phyloP scores from a whole-genome alignment of 2,797 vertebrate species.

The Myotis daubentonii region DNA sequence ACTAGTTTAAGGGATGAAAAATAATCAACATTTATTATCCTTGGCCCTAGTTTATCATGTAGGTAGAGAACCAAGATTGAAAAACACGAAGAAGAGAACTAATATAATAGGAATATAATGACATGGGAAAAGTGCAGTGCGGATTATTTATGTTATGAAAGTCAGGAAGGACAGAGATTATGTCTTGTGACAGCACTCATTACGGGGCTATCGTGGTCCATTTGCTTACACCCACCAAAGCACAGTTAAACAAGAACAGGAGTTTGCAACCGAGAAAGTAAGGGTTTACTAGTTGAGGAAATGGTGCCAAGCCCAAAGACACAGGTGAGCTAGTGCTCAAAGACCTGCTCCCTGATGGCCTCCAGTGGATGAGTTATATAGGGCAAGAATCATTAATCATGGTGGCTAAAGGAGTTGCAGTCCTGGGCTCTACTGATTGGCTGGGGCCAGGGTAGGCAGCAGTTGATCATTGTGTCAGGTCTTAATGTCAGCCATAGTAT shows the following conservation, averaged over 20 bases:
- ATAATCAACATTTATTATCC: background rate
- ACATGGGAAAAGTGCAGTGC: background rate
- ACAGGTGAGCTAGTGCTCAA: background rate
- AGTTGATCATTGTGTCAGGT: background rate
- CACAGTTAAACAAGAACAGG: background rate
- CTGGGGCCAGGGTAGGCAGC: background rate
- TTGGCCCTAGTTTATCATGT: background rate
- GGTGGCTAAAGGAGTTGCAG: background rate
- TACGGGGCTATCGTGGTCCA: fast-evolving
- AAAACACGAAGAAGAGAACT: background rate
- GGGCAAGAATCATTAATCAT: background rate
- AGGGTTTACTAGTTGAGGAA: background rate
- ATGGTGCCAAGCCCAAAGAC: background rate
- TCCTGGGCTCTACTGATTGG: background rate
- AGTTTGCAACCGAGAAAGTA: background rate
- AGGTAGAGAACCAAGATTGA: background rate
- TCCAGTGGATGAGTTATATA: background rate
- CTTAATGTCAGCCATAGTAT: background rate
- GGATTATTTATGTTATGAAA: background rate
- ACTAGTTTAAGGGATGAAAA: background rate
- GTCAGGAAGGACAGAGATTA: background rate
- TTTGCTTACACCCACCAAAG: background rate
- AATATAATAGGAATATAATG: background rate
- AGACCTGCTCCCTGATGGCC: background rate
- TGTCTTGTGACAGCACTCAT: background rate